Conservation (phyloP, 2,888 invertebrate genomes). For the Xestoiulus laeticollis region DNA sequence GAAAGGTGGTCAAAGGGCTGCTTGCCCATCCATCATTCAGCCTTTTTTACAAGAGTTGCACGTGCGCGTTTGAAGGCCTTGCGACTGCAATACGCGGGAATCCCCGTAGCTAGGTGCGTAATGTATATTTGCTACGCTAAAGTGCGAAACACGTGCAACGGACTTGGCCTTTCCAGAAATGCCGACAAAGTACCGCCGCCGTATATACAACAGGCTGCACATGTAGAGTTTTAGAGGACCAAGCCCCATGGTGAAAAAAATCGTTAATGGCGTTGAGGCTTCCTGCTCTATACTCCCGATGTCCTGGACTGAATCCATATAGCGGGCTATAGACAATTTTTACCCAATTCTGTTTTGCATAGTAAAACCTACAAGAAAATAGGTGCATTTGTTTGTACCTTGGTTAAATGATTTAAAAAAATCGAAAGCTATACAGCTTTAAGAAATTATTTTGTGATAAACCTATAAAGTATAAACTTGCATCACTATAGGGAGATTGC, state of each 20-base stretch:
- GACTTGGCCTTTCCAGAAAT: background rate
- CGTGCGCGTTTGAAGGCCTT: background rate
- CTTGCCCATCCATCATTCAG: background rate
- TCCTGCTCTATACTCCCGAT: too few species aligned
- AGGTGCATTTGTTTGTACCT: too few species aligned
- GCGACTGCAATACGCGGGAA: background rate
- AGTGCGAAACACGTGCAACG: slow-evolving; percentile 37
- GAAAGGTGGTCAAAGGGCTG: slow-evolving; percentile 24
- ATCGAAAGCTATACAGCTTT: too few species aligned
- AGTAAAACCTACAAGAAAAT: too few species aligned
- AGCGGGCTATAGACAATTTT: too few species aligned
- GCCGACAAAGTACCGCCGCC: slow-evolving; percentile 10
- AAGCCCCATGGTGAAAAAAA: slow-evolving; percentile 13
- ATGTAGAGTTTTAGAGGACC: background rate
- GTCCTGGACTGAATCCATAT: too few species aligned
- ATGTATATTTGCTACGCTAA: background rate
- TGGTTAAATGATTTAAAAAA: too few species aligned
- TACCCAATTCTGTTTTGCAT: too few species aligned
- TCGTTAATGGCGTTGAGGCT: too few species aligned
- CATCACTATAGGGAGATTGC: too few species aligned
- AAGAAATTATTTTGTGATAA: too few species aligned
- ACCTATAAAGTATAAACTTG: too few species aligned
- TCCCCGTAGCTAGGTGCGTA: slow-evolving; percentile 6
- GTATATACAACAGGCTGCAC: slow-evolving; percentile 2
- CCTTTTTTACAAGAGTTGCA: background rate